A percentile compares a stretch with the other conserved stretches of the same genome.
These are phyloP conservation scores for Vulpes ferrilata DNA, from an alignment of 2,113 vertebrate species.

Conservation along the genomic window DNA sequence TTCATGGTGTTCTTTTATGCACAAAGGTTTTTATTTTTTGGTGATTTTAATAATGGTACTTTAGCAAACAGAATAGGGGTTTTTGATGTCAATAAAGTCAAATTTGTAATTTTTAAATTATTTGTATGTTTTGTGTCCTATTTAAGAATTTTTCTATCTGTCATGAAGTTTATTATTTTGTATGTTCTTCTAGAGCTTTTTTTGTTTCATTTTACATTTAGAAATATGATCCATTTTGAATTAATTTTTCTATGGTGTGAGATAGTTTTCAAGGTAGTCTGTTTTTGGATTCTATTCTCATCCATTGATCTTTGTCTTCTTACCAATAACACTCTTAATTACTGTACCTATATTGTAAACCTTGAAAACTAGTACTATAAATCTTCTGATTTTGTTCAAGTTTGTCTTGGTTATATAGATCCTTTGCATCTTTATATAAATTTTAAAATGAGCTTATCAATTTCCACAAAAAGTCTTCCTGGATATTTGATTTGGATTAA, in stretches of 20 bases:
- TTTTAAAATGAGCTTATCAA: slow-evolving; percentile 4
- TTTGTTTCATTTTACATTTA: background rate
- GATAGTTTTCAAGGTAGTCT: background rate
- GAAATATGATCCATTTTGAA: background rate
- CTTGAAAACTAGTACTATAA: background rate
- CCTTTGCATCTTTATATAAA: background rate
- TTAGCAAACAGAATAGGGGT: background rate
- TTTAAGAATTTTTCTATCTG: background rate
- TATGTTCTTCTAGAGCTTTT: background rate
- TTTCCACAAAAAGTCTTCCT: background rate
- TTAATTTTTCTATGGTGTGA: background rate
- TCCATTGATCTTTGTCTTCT: slow-evolving; percentile 8
- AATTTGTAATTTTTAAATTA: background rate
- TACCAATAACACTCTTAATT: background rate
- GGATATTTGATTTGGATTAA: background rate
- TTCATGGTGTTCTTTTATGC: background rate
- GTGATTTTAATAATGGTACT: background rate
- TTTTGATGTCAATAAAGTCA: background rate
- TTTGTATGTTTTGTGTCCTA: background rate
- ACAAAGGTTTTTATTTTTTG: background rate
- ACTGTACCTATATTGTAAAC: background rate
- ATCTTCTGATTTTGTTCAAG: background rate
- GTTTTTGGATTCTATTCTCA: slow-evolving; percentile 1
- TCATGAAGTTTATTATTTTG: background rate
- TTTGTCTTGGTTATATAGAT: background rate